Evolutionary conservation across 30 jellyfish, hydroid and myxozoan genomes (phyloP), one percentile per base, ranked within the genome.

Genomic region (Cassiopea andromeda): DNA sequence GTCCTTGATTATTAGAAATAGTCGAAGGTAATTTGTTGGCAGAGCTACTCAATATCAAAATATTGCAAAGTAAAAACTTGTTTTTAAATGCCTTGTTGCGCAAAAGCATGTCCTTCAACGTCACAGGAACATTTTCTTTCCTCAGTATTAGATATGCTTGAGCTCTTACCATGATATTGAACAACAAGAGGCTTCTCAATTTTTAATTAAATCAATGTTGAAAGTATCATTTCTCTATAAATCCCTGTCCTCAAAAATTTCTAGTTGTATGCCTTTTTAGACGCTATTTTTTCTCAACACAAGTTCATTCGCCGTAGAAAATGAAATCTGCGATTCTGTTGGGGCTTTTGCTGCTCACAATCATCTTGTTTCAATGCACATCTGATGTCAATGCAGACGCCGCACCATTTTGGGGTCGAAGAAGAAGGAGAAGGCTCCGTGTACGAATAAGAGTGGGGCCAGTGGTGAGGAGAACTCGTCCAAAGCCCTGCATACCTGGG

Each of bases 291-390:
- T 14, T 14, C 38, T 27, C 38, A 27, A 27, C 38, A 27, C 38
- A 27, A 27, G 38, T 27, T 27, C 38, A 27, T 27, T 27, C 38
- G 0, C 38, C 38, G 15, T 7, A 64, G n/a, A 73, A 77, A 18
- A 77, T 77, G 85, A 77, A 77, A 15, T 15, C 73, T 77, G 85
- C 85, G 48, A 44, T 77, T 48, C 73, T 77, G 17, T 15, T 77
- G 73, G 85, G 50, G 4, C 73, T 48, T 9, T 44, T 77, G 9
- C 46, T 77, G 12, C 73, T 18, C 16, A 14, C 73, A 47, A 8
- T 60, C n/a, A 48, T 77, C 27, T 12, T 77, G 3, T 43, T 77
- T 43, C 85, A 77, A 43, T 77, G 70, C 48, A 49, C 85, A 77
- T 13, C 19, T 60, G 85, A 77, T 7, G 85, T 48, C 3, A 75